Conservation (phyloP, 2,113 vertebrate genomes). For the Henicopernis longicauda region DNA sequence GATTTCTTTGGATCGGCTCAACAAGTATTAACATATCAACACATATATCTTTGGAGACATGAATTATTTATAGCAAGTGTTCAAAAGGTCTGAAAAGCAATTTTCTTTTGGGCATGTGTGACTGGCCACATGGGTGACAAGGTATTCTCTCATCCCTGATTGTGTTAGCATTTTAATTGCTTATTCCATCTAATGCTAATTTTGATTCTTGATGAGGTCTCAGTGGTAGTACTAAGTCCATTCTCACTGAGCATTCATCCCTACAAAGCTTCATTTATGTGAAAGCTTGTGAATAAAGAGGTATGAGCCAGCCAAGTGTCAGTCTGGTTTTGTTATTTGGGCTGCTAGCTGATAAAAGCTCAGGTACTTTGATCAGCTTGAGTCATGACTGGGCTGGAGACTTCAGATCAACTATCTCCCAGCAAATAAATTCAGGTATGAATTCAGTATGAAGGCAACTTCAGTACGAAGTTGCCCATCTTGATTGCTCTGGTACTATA, state of each 20-base stretch:
- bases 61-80: not conserved
- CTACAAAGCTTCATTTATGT: not conserved
- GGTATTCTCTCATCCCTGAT: not conserved
- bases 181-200: not conserved
- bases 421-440: not conserved
- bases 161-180: conserved; percentile 18
- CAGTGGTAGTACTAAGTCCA: not conserved
- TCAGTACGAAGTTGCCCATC: not conserved
- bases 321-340: not conserved
- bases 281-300: not conserved
- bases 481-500: not conserved
- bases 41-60: not conserved
- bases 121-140: not conserved
- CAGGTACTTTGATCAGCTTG: not conserved
- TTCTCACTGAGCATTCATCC: not conserved
- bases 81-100: conserved; percentile 23
- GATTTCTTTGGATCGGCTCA: not conserved
- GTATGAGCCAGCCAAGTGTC: not conserved
- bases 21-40: not conserved
- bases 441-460: not conserved
- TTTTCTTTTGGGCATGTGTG: not conserved
- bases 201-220: conserved; percentile 18
- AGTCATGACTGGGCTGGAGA: not conserved
- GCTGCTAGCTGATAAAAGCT: not conserved
- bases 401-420: not conserved